Evolutionary conservation across 2,113 vertebrate species (phyloP).

Genomic region (Abramis brama): DNA sequence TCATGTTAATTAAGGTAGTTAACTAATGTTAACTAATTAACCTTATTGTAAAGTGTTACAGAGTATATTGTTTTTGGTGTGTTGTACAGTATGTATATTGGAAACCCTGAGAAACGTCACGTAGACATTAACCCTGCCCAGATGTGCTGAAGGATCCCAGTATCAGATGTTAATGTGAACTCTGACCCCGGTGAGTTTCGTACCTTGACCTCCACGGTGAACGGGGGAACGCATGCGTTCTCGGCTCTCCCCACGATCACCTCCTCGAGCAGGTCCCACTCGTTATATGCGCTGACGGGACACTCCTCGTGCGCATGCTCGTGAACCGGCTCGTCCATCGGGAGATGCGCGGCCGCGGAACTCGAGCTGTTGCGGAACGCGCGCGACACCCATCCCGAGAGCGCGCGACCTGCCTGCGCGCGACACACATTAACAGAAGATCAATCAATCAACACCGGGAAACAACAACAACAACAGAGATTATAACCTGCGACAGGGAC

Average conservation of each 20-base stretch:
- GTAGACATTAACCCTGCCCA: no score
- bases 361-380: constrained; percentile 90
- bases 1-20: no score
- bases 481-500: no score
- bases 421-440: background rate
- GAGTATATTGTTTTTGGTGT: no score
- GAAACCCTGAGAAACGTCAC: no score
- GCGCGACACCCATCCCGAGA: constrained; percentile 87
- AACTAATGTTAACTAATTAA: no score
- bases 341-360: constrained; percentile 81
- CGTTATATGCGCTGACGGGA: constrained; percentile 91
- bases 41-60: no score
- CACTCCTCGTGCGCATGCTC: constrained; percentile 80
- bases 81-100: no score
- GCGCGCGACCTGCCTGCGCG: constrained; percentile 79
- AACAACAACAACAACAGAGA: no score
- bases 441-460: background rate
- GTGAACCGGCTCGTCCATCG: constrained; percentile 76
- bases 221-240: constrained; percentile 91
- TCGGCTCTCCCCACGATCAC: constrained; percentile 97
- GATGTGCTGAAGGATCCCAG: no score
- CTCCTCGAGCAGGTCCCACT: constrained; percentile 97
- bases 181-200: background rate
- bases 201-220: constrained; percentile 98
- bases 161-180: background rate